These are phyloP conservation scores for Rutpela maculata DNA, from an alignment of 2,888 invertebrate species.

Conservation along the genomic window DNA sequence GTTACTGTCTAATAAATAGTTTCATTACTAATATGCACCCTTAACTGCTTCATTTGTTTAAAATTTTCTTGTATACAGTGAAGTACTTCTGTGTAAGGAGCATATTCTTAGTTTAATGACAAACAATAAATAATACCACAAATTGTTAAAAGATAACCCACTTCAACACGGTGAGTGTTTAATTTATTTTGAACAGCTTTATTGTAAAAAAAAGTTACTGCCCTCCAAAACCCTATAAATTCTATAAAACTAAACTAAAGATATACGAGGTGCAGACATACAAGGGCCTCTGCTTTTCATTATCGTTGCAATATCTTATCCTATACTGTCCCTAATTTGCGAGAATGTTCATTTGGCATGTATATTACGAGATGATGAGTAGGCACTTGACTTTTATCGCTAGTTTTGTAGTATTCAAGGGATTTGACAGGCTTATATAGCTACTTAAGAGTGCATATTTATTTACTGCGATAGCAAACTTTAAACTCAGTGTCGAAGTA, in stretches of 20 bases:
- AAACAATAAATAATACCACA: conserved; percentile 21
- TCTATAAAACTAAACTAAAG: background rate
- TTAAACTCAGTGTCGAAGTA: background rate
- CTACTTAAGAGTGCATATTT: background rate
- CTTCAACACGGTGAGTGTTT: background rate
- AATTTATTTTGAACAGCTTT: conserved; percentile 10
- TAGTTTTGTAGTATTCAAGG: background rate
- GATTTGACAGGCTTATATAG: background rate
- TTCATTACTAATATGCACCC: conserved; percentile 23
- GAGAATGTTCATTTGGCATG: background rate
- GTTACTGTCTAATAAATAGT: background rate
- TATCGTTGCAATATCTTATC: conserved; percentile 5
- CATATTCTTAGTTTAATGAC: conserved; percentile 1
- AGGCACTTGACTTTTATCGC: background rate
- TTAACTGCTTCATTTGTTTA: background rate
- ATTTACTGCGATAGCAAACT: background rate
- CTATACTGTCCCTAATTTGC: conserved; percentile 16
- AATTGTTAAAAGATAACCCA: conserved; percentile 3
- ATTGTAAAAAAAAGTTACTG: conserved; percentile 7
- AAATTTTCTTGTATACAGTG: conserved; percentile 11
- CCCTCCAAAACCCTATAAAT: background rate
- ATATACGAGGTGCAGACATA: conserved; percentile 16
- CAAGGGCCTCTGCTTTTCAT: conserved; percentile 12
- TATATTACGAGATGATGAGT: background rate
- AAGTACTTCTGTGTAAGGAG: background rate